phyloP scores from a whole-genome alignment of 2,888 invertebrate species.

The Melanotus villosus region DNA sequence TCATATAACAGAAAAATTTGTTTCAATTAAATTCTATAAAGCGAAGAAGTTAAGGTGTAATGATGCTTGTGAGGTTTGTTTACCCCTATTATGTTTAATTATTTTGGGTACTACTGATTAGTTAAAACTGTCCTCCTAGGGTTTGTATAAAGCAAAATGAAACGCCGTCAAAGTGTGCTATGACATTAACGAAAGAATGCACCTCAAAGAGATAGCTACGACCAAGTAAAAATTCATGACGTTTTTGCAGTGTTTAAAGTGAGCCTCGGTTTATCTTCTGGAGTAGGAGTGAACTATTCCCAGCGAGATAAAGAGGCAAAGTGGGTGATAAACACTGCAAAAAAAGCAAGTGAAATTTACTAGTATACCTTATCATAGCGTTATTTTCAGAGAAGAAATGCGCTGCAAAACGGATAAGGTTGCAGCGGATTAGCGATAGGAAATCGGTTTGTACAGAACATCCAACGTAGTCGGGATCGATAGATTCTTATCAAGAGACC shows the following conservation, averaged over 20 bases:
- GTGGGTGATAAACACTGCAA: conserved; percentile 1
- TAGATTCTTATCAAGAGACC: conserved; percentile 33
- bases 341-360: conserved; percentile 11
- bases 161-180: no score
- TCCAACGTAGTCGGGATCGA: conserved; percentile 25
- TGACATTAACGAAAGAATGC: no score
- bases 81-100: no score
- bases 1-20: no score
- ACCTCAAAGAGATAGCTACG: no score
- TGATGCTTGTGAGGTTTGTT: no score
- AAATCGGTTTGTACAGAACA: conserved; percentile 26
- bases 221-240: background rate
- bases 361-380: conserved; percentile 24
- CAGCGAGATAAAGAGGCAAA: background rate
- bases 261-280: background rate
- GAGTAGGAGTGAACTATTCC: background rate
- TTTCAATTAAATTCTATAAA: no score
- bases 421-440: conserved; percentile 31
- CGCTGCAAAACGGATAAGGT: conserved; percentile 20
- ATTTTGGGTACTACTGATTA: no score
- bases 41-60: no score
- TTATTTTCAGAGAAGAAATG: conserved; percentile 8
- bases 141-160: no score
- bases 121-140: no score
- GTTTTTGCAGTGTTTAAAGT: background rate